phyloP scores from a whole-genome alignment of 2,888 invertebrate genomes.

The Brachyopa scutellaris region DNA sequence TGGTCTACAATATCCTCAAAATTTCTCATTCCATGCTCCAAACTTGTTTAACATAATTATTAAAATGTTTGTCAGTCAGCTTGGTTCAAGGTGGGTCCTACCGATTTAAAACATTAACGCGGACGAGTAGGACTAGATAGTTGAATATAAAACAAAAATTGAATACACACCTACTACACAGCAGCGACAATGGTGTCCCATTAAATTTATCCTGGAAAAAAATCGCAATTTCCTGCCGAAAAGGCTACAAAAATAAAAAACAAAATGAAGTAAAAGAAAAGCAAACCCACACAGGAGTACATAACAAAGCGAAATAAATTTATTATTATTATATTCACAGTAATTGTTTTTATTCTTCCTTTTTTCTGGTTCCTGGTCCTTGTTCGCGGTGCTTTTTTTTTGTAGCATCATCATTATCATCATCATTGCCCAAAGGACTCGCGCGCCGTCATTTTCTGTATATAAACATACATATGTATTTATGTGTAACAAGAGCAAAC shows the following conservation, averaged over 20 bases:
- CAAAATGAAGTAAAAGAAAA: slow-evolving; percentile 1
- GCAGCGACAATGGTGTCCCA: slow-evolving; percentile 9
- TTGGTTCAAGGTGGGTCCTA: too few species aligned
- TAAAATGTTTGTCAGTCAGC: too few species aligned
- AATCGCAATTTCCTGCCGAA: slow-evolving; percentile 26
- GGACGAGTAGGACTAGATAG: too few species aligned
- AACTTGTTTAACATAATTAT: too few species aligned
- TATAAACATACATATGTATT: slow-evolving; percentile 5
- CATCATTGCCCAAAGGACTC: slow-evolving; percentile 49
- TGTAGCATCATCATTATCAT: slow-evolving; percentile 8
- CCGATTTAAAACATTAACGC: too few species aligned
- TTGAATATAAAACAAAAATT: slow-evolving; percentile 10
- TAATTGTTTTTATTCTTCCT: slow-evolving; percentile 43
- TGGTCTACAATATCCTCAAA: too few species aligned
- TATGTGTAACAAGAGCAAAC: slow-evolving; percentile 36
- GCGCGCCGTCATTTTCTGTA: slow-evolving; percentile 31
- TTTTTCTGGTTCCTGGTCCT: slow-evolving; percentile 9
- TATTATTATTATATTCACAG: slow-evolving; percentile 57
- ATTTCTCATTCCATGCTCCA: too few species aligned
- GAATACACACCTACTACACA: background rate
- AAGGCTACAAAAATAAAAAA: background rate
- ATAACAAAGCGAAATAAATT: slow-evolving; percentile 47
- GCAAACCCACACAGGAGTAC: slow-evolving; percentile 22
- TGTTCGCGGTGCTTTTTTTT: slow-evolving; percentile 5
- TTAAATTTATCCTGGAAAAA: slow-evolving; percentile 14